Evolutionary conservation across 2,113 vertebrate species (phyloP).

Genomic region (Leucopsar rothschildi): DNA sequence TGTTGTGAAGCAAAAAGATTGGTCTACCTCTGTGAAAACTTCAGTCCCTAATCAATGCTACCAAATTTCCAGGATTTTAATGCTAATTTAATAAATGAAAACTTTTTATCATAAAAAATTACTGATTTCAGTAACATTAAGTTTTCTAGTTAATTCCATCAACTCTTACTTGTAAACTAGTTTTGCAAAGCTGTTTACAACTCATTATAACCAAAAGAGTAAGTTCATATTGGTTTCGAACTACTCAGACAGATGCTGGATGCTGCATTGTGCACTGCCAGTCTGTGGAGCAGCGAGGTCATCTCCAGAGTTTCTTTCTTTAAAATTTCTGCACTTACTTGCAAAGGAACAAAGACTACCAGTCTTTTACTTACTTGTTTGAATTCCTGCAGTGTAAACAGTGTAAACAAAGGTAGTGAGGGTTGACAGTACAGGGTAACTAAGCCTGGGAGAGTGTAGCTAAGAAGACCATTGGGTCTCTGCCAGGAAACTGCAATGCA

Average conservation of each 20-base stretch:
- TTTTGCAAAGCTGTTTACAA: conserved; percentile 8
- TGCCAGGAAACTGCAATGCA: background rate
- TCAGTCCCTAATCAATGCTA: background rate
- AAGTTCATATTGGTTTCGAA: background rate
- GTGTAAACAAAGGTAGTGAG: background rate
- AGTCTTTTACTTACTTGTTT: background rate
- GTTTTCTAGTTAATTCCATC: conserved; percentile 4
- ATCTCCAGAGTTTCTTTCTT: background rate
- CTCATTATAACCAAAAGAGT: background rate
- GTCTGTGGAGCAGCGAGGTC: background rate
- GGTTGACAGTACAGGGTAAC: background rate
- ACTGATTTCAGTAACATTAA: conserved; percentile 11
- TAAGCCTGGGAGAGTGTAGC: background rate
- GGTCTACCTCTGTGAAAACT: background rate
- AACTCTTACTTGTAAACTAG: conserved; percentile 13
- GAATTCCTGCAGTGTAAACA: background rate
- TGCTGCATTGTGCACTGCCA: background rate
- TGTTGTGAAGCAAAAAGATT: background rate
- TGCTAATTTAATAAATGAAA: background rate
- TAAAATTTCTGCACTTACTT: background rate
- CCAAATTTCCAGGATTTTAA: background rate
- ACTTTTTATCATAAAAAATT: background rate
- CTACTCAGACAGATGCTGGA: background rate
- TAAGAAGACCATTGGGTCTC: background rate
- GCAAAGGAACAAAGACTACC: background rate